These are phyloP conservation scores for Caradrina clavipalpis DNA, from an alignment of 2,888 invertebrate genomes.

Conservation along the genomic window DNA sequence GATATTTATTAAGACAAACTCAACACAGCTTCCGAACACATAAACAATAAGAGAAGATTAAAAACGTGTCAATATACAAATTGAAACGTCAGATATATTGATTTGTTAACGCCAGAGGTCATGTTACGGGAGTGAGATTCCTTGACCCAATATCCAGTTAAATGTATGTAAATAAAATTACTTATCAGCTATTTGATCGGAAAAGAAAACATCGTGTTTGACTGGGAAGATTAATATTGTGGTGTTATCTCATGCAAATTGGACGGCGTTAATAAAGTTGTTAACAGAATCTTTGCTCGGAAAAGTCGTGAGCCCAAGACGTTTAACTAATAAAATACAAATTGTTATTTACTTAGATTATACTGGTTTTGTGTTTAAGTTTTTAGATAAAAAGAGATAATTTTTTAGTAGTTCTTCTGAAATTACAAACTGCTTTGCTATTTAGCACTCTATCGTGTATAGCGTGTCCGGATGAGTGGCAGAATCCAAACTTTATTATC, in stretches of 20 bases:
- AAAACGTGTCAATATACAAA: constrained; percentile 89
- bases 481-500: constrained; percentile 43
- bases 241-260: constrained; percentile 56
- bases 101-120: constrained; percentile 84
- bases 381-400: constrained; percentile 20
- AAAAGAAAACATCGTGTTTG: constrained; percentile 63
- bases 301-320: constrained; percentile 12
- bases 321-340: constrained; percentile 24
- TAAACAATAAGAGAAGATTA: constrained; percentile 87
- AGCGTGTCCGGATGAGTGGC: constrained; percentile 12
- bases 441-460: constrained; percentile 16
- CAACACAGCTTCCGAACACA: constrained; percentile 84
- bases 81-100: constrained; percentile 88
- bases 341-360: constrained; percentile 10
- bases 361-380: constrained; percentile 11
- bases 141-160: constrained; percentile 68
- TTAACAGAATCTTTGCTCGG: constrained; percentile 22
- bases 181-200: constrained; percentile 64
- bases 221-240: constrained; percentile 53
- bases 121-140: constrained; percentile 72
- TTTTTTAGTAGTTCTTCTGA: constrained; percentile 40
- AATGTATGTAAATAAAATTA: constrained; percentile 73
- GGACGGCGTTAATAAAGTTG: constrained; percentile 30
- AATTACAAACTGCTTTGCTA: constrained; percentile 41
- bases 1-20: constrained; percentile 84